Base-by-base conservation (phyloP, 35 echinoderm and acorn worm genomes). In the Apostichopus californicus region DNA sequence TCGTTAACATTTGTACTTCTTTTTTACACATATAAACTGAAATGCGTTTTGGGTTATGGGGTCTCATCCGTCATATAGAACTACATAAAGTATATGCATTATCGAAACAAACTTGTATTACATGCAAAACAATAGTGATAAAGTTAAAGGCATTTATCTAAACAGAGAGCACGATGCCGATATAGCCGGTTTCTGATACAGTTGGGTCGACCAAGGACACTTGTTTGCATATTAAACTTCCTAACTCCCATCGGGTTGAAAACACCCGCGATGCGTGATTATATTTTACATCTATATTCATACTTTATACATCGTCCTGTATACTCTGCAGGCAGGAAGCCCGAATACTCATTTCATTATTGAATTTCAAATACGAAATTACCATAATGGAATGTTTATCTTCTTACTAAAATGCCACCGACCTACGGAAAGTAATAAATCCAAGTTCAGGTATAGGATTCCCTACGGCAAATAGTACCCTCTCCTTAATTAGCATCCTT, bases 331-430 rank as follows among this genome's bases (percentile, higher is more conserved):
- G 12, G 58, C 1, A 9, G 58, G 12, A 61, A 61, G 58, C 12
- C 58, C 58, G 7, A 61, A 9, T 61, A 61, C 58, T 20, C 71
- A 14, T 75, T 75, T 75, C 14, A 75, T 75, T 75, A 75, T 75
- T 75, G 71, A 75, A 75, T 75, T 18, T 75, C 71, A 75, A 75
- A 75, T 75, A 75, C 21, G 15, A 75, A 75, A 22, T 75, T 20
- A 75, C 71, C 71, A 75, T n/a, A 75, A n/a, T 75, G 71, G 71
- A 75, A 18, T 75, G 17, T 75, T 75, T 75, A 75, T 75, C 71
- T 75, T 75, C 13, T 75, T 75, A 75, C 71, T n/a, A 75, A 75
- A 75, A 18, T 75, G 71, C 17, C 71, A 75, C 20, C 71, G 71
- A 75, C 71, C 71, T n/a, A 18, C 15, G n/a, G 20, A 75, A 75